Percentiles rank a stretch among this genome's conserved stretches.
Conservation (phyloP, 2,888 invertebrate species). For the Crocallis elinguaria region DNA sequence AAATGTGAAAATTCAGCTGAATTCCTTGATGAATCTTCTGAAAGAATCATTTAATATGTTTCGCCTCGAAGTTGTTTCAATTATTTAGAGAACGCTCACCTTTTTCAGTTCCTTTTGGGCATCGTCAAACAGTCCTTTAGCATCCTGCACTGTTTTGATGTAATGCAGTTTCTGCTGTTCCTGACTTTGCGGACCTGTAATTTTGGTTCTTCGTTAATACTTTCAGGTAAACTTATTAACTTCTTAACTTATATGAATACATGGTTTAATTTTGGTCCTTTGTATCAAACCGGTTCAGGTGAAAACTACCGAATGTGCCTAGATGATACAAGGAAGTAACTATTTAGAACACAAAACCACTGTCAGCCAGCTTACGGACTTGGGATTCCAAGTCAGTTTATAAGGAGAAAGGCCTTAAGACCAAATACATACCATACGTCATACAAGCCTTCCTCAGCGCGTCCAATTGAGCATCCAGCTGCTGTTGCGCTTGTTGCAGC, state of each 20-base stretch:
- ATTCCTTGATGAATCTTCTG: no score
- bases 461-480: conserved; percentile 36
- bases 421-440: neutral
- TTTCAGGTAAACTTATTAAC: neutral
- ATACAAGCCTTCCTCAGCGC: conserved; percentile 21
- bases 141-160: conserved; percentile 9
- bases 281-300: no score
- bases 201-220: conserved; percentile 4
- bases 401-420: neutral
- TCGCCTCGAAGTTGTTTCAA: no score
- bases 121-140: conserved; percentile 13
- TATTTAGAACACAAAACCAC: neutral
- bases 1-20: no score
- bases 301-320: no score
- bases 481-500: conserved; percentile 30
- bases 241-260: neutral
- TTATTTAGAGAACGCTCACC: no score
- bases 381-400: neutral
- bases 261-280: no score
- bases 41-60: no score
- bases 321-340: no score
- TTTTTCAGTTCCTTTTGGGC: conserved; percentile 26
- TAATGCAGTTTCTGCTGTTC: conserved; percentile 27
- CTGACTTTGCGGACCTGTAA: neutral
- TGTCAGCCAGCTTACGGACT: neutral